A percentile compares a stretch with the other conserved stretches of the same genome.
Conservation (phyloP, 2,113 vertebrate genomes). For the Paramormyrops kingsleyae region DNA sequence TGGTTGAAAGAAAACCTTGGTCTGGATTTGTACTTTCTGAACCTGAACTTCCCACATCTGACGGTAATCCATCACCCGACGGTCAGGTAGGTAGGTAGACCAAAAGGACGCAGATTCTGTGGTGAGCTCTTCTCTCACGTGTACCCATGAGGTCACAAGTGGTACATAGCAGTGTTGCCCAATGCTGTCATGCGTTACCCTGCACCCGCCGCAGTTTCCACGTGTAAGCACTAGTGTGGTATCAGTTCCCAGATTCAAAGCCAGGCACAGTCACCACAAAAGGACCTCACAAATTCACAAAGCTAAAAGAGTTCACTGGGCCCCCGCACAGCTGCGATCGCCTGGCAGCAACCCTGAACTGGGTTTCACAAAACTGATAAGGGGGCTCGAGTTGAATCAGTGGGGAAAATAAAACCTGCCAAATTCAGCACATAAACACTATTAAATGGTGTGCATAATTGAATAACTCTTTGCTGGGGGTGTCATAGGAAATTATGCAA, state of each 20-base stretch:
- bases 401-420: not conserved
- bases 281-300: not conserved
- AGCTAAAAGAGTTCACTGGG: not conserved
- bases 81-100: not conserved
- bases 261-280: not conserved
- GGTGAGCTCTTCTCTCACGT: not conserved
- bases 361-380: not conserved
- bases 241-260: slow-evolving; percentile 14
- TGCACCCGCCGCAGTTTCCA: not conserved
- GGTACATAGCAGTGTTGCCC: not conserved
- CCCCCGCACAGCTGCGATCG: not conserved
- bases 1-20: too few relatives aligned
- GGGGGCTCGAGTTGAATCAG: not conserved
- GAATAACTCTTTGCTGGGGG: not conserved
- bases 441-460: not conserved
- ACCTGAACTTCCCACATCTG: too few relatives aligned
- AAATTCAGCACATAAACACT: not conserved
- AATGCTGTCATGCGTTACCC: not conserved
- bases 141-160: not conserved
- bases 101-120: not conserved
- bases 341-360: not conserved
- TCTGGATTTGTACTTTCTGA: too few relatives aligned
- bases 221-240: not conserved
- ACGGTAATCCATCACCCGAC: not conserved
- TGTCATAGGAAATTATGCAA: not conserved